phyloP scores from a whole-genome alignment of 2,888 invertebrate genomes.

The Ferrisia virgata region DNA sequence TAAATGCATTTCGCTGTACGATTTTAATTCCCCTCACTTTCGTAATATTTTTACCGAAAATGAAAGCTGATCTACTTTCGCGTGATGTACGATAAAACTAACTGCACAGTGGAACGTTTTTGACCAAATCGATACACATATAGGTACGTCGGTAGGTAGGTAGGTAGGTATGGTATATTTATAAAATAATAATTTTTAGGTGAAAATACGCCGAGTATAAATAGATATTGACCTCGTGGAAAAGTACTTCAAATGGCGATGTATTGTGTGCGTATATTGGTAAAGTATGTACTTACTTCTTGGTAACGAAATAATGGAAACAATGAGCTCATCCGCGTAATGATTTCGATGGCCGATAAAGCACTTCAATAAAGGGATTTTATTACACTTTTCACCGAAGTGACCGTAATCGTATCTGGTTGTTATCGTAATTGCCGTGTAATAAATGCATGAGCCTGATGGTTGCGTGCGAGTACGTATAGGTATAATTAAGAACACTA shows the following conservation, averaged over 20 bases:
- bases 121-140: too few relatives aligned
- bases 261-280: too few relatives aligned
- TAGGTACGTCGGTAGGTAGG: neutral
- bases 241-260: neutral
- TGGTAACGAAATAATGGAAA: neutral
- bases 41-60: neutral
- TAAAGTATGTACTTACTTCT: neutral
- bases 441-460: constrained; percentile 23
- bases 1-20: neutral
- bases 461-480: neutral
- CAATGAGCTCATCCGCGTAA: constrained; percentile 18
- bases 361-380: constrained; percentile 29
- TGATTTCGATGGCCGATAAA: constrained; percentile 18
- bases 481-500: constrained; percentile 27
- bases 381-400: constrained; percentile 22
- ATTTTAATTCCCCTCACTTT: neutral
- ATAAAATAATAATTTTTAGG: neutral
- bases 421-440: constrained; percentile 24
- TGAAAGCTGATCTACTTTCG: neutral
- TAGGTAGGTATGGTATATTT: neutral
- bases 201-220: too few relatives aligned
- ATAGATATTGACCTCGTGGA: neutral
- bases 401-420: constrained; percentile 24
- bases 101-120: neutral
- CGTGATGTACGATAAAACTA: neutral